These are phyloP conservation scores for Drosophila dives DNA, from an alignment of 2,888 invertebrate species.

Conservation along the genomic window DNA sequence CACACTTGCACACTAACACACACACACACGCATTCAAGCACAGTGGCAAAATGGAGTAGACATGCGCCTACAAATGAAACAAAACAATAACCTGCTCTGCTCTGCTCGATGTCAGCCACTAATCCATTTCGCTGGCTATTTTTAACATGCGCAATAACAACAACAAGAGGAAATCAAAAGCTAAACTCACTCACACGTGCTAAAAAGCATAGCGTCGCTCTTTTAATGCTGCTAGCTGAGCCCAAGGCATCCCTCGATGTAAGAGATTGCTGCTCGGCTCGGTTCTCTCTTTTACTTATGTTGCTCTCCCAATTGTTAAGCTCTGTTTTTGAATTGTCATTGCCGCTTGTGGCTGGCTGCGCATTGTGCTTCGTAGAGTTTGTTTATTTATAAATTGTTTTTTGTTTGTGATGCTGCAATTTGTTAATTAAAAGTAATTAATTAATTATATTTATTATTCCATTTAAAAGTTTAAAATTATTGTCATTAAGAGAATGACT, in stretches of 20 bases:
- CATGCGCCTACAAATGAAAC: conserved; percentile 58
- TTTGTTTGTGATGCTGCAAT: not conserved
- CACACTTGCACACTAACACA: conserved; percentile 14
- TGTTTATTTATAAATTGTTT: conserved; percentile 2
- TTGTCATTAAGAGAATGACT: not conserved
- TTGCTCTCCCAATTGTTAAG: conserved; percentile 29
- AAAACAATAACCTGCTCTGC: conserved; percentile 10
- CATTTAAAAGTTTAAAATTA: not conserved
- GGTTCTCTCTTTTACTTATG: conserved; percentile 32
- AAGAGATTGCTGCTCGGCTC: conserved; percentile 19
- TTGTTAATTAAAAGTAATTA: not conserved
- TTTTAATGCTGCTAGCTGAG: conserved; percentile 53
- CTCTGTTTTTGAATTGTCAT: conserved; percentile 59
- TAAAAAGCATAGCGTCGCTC: conserved; percentile 54
- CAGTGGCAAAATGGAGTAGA: conserved; percentile 46
- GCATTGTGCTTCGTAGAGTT: conserved; percentile 31
- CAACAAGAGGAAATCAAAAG: conserved; percentile 56
- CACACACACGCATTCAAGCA: conserved; percentile 7
- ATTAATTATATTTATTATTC: not conserved
- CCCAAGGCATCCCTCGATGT: conserved; percentile 41
- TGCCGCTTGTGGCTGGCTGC: conserved; percentile 20
- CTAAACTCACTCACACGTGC: conserved; percentile 41
- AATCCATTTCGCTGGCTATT: conserved; percentile 76
- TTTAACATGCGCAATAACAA: conserved; percentile 71
- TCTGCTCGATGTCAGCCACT: conserved; percentile 45